A percentile compares a stretch with the other conserved stretches of the same genome.
These are phyloP conservation scores for Unio pictorum DNA, from an alignment of 2,888 invertebrate species.

Conservation along the genomic window DNA sequence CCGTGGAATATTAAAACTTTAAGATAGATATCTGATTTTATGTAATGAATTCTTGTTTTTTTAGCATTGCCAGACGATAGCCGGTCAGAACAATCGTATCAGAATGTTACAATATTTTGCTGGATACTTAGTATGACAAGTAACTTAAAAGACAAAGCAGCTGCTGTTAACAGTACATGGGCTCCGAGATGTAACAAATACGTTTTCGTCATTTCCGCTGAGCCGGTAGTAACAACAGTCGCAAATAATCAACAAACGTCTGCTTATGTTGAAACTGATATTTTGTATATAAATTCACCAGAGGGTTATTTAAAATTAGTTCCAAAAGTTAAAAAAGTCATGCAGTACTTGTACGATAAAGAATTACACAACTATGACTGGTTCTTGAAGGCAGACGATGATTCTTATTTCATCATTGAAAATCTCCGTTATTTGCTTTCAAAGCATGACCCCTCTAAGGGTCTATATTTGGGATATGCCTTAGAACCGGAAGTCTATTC, in stretches of 20 bases:
- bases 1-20: no score
- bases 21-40: no score
- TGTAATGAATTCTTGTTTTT: conserved; percentile 1
- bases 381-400: conserved; percentile 41
- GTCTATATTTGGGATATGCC: conserved; percentile 26
- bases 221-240: no score
- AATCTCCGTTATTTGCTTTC: conserved; percentile 25
- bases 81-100: conserved; percentile 12
- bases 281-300: conserved; percentile 31
- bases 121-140: conserved; percentile 33
- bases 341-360: conserved; percentile 24
- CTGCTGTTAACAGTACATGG: conserved; percentile 35
- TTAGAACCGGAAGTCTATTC: conserved; percentile 26
- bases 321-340: conserved; percentile 27
- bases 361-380: conserved; percentile 30
- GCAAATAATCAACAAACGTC: no score
- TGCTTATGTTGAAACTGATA: conserved; percentile 7
- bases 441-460: conserved; percentile 16
- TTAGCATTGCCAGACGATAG: conserved; percentile 30
- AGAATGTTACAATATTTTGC: conserved; percentile 28
- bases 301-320: conserved; percentile 33
- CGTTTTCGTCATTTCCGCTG: conserved; percentile 31
- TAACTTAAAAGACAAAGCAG: conserved; percentile 25
- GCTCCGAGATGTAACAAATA: conserved; percentile 36
- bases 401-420: conserved; percentile 34